Evolutionary conservation across 2,888 invertebrate genomes (phyloP).

Genomic region (Gymnoscelis rufifasciata): DNA sequence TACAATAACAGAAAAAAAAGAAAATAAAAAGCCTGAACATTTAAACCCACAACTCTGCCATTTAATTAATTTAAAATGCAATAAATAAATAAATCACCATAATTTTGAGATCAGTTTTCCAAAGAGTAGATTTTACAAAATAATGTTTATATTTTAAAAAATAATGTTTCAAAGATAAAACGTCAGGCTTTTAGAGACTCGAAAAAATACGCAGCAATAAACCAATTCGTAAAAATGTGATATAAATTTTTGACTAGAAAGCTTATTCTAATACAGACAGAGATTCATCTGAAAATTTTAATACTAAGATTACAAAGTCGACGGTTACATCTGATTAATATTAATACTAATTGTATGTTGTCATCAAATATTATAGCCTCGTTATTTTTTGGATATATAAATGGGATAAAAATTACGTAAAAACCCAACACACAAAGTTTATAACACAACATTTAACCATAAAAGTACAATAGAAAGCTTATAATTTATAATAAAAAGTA

Average conservation of each 20-base stretch:
- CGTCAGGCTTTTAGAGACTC: constrained; percentile 15
- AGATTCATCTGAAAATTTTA: constrained; percentile 72
- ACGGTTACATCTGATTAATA: constrained; percentile 53
- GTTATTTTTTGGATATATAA: constrained; percentile 50
- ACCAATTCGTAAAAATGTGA: constrained; percentile 40
- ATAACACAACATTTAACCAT: constrained; percentile 20
- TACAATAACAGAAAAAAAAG: constrained; percentile 8
- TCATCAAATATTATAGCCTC: constrained; percentile 61
- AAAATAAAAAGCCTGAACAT: constrained; percentile 18
- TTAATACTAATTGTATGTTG: constrained; percentile 55
- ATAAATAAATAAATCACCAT: constrained; percentile 12
- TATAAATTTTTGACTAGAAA: constrained; percentile 76
- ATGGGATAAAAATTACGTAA: constrained; percentile 26
- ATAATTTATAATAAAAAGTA: constrained; percentile 40
- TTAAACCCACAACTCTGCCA: constrained; percentile 10
- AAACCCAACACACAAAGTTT: constrained; percentile 22
- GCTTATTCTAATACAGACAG: constrained; percentile 75
- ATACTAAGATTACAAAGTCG: constrained; percentile 61
- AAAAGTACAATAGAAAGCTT: constrained; percentile 36
- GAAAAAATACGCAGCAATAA: constrained; percentile 11
- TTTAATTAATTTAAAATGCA: constrained; percentile 6
- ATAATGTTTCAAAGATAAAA: constrained; percentile 13
- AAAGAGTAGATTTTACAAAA: constrained; percentile 15
- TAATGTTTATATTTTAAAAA: constrained; percentile 12
- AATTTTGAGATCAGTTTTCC: constrained; percentile 30